phyloP scores from a whole-genome alignment of 2,113 vertebrate species.

The Pluvialis apricaria region DNA sequence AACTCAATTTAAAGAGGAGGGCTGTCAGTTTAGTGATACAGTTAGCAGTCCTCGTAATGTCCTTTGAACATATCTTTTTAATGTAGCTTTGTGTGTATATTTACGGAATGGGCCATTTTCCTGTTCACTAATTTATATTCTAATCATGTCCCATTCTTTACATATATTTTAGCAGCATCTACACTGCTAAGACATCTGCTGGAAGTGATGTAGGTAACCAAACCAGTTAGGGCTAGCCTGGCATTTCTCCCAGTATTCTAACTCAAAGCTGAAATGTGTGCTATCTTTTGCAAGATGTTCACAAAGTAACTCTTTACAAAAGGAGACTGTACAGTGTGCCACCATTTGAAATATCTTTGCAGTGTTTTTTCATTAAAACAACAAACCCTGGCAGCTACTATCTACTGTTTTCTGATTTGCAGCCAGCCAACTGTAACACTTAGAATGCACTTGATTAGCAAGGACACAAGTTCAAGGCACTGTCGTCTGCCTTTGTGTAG shows the following conservation, averaged over 20 bases:
- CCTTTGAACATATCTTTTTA: neutral
- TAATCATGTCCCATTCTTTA: neutral
- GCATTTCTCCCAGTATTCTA: neutral
- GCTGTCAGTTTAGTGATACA: neutral
- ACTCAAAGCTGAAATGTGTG: neutral
- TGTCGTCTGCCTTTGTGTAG: neutral
- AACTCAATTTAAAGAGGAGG: neutral
- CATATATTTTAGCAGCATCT: neutral
- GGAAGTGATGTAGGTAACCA: neutral
- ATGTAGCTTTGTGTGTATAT: neutral
- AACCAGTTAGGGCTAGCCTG: neutral
- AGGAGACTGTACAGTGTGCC: neutral
- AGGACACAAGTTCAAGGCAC: conserved; percentile 20
- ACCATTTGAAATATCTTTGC: conserved; percentile 6
- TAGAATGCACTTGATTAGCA: conserved; percentile 12
- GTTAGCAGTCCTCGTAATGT: neutral
- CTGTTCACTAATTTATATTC: neutral
- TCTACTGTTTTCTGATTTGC: conserved; percentile 21
- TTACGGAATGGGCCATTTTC: neutral
- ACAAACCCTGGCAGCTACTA: neutral
- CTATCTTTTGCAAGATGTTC: conserved; percentile 3
- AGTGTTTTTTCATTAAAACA: conserved; percentile 5
- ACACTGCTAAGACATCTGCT: neutral
- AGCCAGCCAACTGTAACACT: neutral
- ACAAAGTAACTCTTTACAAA: neutral